These are phyloP conservation scores for Anguilla marmorata DNA, from an alignment of 2,797 vertebrate species.

Conservation along the genomic window DNA sequence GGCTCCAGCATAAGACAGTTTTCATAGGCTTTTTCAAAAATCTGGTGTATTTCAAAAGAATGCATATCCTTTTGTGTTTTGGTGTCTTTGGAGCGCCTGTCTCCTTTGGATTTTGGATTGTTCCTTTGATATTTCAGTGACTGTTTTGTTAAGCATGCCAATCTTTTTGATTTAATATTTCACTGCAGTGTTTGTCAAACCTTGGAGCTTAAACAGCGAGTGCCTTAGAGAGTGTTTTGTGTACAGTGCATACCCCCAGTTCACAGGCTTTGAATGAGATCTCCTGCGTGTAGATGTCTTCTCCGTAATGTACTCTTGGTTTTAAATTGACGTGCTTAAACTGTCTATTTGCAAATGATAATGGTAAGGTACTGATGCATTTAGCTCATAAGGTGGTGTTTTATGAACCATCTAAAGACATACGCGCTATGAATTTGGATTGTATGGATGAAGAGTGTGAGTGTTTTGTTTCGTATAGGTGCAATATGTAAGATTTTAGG, in stretches of 20 bases:
- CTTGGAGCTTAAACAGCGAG: slow-evolving; percentile 47
- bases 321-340: slow-evolving; percentile 35
- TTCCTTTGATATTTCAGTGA: slow-evolving; percentile 62
- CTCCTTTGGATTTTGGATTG: slow-evolving; percentile 45
- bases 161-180: slow-evolving; percentile 67
- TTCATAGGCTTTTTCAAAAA: background rate
- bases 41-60: background rate
- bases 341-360: slow-evolving; percentile 11
- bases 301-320: slow-evolving; percentile 35
- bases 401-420: background rate
- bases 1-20: background rate
- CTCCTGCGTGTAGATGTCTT: slow-evolving; percentile 22
- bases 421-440: background rate
- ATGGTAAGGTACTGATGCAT: background rate
- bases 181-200: slow-evolving; percentile 49
- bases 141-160: slow-evolving; percentile 67
- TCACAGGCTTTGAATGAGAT: slow-evolving; percentile 31
- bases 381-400: slow-evolving; percentile 17
- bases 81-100: background rate
- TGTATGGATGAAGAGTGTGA: background rate
- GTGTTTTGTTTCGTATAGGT: background rate
- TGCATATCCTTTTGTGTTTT: slow-evolving; percentile 4
- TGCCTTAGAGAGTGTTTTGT: slow-evolving; percentile 39
- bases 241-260: slow-evolving; percentile 56
- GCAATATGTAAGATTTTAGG: background rate